Evolutionary conservation across 2,888 invertebrate species (phyloP).

Genomic region (Conus canariensis): DNA sequence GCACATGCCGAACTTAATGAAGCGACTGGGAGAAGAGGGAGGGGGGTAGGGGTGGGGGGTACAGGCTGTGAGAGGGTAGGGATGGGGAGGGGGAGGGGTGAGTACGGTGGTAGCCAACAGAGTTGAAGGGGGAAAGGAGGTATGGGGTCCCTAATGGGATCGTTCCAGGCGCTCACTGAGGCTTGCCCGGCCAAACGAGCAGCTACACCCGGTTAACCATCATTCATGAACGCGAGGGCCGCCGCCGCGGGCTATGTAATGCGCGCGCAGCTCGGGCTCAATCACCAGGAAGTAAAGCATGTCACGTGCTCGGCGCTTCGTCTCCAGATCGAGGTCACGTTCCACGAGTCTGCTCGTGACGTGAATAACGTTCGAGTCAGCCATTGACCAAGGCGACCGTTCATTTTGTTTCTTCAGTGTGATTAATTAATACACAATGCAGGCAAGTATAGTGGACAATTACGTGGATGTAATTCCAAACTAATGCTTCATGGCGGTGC

Average conservation of each 20-base stretch:
- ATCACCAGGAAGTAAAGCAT: not conserved
- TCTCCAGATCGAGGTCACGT: not conserved
- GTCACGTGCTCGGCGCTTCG: not conserved
- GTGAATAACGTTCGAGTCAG: not conserved
- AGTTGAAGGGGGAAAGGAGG: not conserved
- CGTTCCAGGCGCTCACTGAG: not conserved
- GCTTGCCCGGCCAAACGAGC: not conserved
- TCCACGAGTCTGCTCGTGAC: not conserved
- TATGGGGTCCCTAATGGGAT: not conserved
- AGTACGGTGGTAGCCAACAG: no score
- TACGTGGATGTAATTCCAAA: no score
- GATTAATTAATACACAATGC: no score
- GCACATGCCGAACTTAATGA: constrained; percentile 15
- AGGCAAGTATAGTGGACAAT: no score
- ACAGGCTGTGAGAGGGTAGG: not conserved
- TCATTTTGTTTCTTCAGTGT: no score
- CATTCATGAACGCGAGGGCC: no score
- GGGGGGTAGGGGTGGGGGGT: not conserved
- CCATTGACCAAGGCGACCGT: no score
- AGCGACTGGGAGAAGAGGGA: constrained; percentile 1
- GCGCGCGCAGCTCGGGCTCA: no score
- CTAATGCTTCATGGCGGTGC: no score
- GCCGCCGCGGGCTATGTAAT: no score
- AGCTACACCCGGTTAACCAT: not conserved
- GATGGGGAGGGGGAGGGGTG: not conserved